Evolutionary conservation across 1,140 invertebrate genomes (phyloP), one percentile per base, ranked within the genome.

Genomic region (Leguminivora glycinivorella): DNA sequence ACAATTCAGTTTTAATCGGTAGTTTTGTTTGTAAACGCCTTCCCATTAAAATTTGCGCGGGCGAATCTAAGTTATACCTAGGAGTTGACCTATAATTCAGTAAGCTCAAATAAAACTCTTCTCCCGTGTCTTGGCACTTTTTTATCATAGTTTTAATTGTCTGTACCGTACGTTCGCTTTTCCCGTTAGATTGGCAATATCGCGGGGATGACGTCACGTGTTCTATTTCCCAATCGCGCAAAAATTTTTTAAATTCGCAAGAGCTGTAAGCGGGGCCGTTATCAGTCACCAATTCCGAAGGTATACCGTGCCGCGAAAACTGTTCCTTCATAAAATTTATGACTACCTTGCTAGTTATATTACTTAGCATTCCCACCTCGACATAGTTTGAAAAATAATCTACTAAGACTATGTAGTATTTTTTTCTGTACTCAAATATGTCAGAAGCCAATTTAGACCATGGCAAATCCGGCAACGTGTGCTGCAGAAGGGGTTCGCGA

Each of bases 281-380:
- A 69, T 93, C 91, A 7, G 83, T 83, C 1, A 91, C 77, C 0
- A 92, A 47, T 26, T 74, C 29, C 0, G 72, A 70, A 10, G 87
- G 91, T 29, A 92, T 80, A 17, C 90, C 85, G 74, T 88, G 83
- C 38, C 76, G 58, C n/a, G 85, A 72, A 76, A 92, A 89, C 22
- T 84, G 77, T 40, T 70, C 72, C 66, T 80, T 80, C 31, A 75
- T 52, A 10, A 67, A 68, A 19, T 22, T 4, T 4, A 76, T 73
- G 1, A 75, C 73, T 0, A 12, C 6, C 7, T 10, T 70, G 43
- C 17, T 60, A 10, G 1, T 68, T 0, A 74, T 75, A 60, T 47
- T 67, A 10, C 5, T 26, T 71, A 77, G 70, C 38, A 66, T 17
- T 9, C 9, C 38, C 10, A 81, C 68, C 52, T 83, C 79, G 1